These are phyloP conservation scores for Oostethus manadensis DNA, from an alignment of 2,113 vertebrate genomes.

Conservation along the genomic window DNA sequence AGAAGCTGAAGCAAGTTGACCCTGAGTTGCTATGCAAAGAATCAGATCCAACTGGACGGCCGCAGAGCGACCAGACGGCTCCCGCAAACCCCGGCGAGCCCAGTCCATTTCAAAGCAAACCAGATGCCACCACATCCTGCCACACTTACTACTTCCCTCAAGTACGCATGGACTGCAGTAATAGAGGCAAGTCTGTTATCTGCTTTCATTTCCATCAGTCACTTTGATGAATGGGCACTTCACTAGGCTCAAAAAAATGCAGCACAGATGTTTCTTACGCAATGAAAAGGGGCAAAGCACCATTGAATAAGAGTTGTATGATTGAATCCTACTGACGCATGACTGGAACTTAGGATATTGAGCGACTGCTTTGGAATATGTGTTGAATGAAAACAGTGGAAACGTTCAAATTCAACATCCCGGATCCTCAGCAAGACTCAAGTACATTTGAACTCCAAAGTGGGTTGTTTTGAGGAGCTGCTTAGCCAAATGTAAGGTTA, in stretches of 20 bases:
- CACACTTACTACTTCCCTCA: constrained; percentile 84
- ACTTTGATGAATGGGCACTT: not conserved
- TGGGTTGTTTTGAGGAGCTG: too few relatives aligned
- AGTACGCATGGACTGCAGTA: constrained; percentile 83
- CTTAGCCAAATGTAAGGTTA: too few relatives aligned
- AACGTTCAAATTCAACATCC: not conserved
- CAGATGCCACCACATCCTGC: constrained; percentile 79
- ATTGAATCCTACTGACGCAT: constrained; percentile 25
- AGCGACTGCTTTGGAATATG: constrained; percentile 6
- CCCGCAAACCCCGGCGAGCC: constrained; percentile 35
- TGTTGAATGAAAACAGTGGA: not conserved
- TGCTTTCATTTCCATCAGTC: not conserved
- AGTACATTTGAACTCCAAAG: too few relatives aligned
- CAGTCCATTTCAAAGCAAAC: constrained; percentile 58
- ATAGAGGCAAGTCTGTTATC: constrained; percentile 77
- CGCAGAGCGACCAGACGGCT: constrained; percentile 17
- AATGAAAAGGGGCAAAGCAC: constrained; percentile 16
- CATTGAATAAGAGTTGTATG: not conserved
- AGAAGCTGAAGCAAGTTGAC: constrained; percentile 80
- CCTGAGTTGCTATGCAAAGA: constrained; percentile 77
- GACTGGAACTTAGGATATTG: constrained; percentile 10
- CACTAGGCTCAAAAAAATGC: not conserved
- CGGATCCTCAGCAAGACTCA: too few relatives aligned
- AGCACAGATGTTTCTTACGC: constrained; percentile 17
- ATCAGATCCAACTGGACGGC: not conserved